phyloP scores from a whole-genome alignment of 2,797 vertebrate species.

The Zenarchopterus dispar region DNA sequence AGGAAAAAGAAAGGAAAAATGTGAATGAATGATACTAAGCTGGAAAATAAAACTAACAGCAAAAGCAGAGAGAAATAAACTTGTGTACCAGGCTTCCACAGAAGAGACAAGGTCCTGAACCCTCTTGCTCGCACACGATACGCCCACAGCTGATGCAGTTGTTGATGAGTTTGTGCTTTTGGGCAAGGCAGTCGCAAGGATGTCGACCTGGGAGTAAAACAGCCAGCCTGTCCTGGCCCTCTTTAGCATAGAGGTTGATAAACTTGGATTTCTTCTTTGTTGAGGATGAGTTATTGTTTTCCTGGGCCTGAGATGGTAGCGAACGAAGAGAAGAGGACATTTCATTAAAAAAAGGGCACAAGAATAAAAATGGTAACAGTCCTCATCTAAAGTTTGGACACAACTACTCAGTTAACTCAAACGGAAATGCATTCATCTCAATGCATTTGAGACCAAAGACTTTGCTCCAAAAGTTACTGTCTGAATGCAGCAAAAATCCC shows the following conservation, averaged over 20 bases:
- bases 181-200: constrained; percentile 92
- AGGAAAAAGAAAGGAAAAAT: background rate
- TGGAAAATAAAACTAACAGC: background rate
- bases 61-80: background rate
- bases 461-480: too few species aligned
- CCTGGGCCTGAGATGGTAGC: constrained; percentile 82
- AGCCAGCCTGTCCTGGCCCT: constrained; percentile 90
- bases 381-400: too few species aligned
- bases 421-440: too few species aligned
- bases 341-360: background rate
- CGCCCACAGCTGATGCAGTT: constrained; percentile 95
- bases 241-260: constrained; percentile 90
- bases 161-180: constrained; percentile 95
- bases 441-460: too few species aligned
- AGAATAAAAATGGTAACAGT: background rate
- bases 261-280: constrained; percentile 93
- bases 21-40: background rate
- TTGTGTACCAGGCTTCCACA: constrained; percentile 89
- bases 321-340: background rate
- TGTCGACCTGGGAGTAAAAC: constrained; percentile 92
- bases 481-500: too few species aligned
- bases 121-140: constrained; percentile 97
- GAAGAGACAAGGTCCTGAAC: constrained; percentile 94
- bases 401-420: too few species aligned
- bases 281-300: constrained; percentile 72